Evolutionary conservation across 2,113 vertebrate species (phyloP).

Genomic region (Urocitellus parryii): DNA sequence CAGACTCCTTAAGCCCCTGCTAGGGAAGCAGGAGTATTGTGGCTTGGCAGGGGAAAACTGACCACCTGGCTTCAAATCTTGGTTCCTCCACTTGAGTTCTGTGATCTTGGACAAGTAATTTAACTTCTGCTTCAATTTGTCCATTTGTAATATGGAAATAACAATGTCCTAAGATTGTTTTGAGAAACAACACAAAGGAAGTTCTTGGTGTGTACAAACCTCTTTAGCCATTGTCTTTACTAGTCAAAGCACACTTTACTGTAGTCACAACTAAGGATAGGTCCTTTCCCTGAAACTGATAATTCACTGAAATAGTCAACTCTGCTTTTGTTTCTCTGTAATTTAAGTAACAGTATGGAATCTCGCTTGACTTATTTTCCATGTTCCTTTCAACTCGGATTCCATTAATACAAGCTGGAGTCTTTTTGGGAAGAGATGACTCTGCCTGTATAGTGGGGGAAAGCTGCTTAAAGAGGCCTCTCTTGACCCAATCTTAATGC

Average conservation of each 20-base stretch:
- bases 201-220: neutral
- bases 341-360: neutral
- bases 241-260: conserved; percentile 8
- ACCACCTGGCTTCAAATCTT: neutral
- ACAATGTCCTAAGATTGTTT: conserved; percentile 43
- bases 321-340: too few relatives aligned
- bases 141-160: conserved; percentile 42
- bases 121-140: conserved; percentile 12
- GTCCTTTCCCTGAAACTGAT: neutral
- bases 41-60: conserved; percentile 29
- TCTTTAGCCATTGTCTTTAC: neutral
- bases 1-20: neutral
- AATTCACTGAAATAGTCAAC: neutral
- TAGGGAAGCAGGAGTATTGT: neutral
- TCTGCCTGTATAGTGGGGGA: neutral
- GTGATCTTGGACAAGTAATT: neutral
- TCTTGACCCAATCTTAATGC: neutral
- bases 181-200: neutral
- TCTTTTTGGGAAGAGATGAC: neutral
- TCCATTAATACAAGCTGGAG: neutral
- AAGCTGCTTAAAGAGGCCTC: neutral
- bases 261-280: neutral
- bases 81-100: neutral
- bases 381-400: neutral
- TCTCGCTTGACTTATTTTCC: neutral